These are phyloP conservation scores for Mantis religiosa DNA, from an alignment of 2,888 invertebrate genomes.

Conservation along the genomic window DNA sequence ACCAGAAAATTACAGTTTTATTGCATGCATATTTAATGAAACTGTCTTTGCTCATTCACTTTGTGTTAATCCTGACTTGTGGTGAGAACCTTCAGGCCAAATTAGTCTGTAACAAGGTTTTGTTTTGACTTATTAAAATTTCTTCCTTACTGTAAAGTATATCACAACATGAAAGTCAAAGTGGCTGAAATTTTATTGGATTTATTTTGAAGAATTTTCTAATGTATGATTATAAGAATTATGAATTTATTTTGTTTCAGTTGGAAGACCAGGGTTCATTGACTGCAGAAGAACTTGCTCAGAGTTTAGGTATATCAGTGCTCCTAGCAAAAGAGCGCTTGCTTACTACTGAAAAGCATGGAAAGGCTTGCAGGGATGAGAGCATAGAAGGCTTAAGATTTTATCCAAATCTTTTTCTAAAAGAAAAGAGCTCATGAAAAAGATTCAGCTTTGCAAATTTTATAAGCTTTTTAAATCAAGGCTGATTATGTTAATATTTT, in stretches of 20 bases:
- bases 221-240: neutral
- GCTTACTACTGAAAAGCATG: slow-evolving; percentile 78
- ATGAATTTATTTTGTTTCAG: slow-evolving; percentile 45
- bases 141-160: too few relatives aligned
- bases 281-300: slow-evolving; percentile 84
- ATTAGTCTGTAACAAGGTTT: too few relatives aligned
- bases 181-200: too few relatives aligned
- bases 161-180: too few relatives aligned
- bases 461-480: neutral
- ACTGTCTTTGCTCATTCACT: too few relatives aligned
- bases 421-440: neutral
- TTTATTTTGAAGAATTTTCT: too few relatives aligned
- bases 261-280: slow-evolving; percentile 65
- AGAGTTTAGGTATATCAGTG: slow-evolving; percentile 76
- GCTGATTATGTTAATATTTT: neutral
- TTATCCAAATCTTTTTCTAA: slow-evolving; percentile 70
- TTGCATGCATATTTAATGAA: too few relatives aligned
- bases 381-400: slow-evolving; percentile 91
- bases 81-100: too few relatives aligned
- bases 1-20: too few relatives aligned
- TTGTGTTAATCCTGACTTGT: too few relatives aligned
- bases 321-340: slow-evolving; percentile 87
- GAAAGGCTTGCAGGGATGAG: slow-evolving; percentile 89
- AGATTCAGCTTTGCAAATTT: neutral
- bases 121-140: too few relatives aligned